These are phyloP conservation scores for Smithornis capensis DNA, from an alignment of 2,113 vertebrate genomes.

Conservation along the genomic window DNA sequence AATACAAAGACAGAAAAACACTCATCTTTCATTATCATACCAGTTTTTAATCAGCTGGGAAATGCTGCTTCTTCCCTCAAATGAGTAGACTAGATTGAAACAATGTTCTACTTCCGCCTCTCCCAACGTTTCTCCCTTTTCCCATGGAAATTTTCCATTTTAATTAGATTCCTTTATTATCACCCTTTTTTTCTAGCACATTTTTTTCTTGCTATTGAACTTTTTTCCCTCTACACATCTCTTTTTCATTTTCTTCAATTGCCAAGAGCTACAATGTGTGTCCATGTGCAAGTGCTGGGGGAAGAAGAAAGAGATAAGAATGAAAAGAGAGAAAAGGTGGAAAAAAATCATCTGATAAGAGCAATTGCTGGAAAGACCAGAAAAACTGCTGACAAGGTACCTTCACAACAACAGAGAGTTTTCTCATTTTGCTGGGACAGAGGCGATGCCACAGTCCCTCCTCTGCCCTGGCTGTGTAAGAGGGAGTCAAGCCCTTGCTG, in stretches of 20 bases:
- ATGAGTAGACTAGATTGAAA: not conserved
- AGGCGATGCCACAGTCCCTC: not conserved
- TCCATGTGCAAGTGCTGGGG: rapidly evolving
- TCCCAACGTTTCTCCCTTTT: not conserved
- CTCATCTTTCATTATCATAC: not conserved
- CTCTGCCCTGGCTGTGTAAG: not conserved
- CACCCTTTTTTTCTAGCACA: not conserved
- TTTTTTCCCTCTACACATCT: not conserved
- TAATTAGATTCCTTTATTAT: not conserved
- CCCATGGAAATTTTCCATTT: not conserved
- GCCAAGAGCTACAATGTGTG: not conserved
- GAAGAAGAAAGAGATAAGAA: not conserved
- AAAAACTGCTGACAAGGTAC: not conserved
- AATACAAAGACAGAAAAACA: not conserved
- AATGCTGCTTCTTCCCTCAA: not conserved
- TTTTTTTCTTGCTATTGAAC: not conserved
- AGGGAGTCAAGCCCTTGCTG: not conserved
- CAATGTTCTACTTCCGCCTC: not conserved
- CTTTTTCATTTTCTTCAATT: not conserved
- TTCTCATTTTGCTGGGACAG: rapidly evolving
- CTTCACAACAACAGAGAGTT: not conserved
- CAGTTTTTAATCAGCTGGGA: not conserved
- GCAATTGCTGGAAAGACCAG: not conserved
- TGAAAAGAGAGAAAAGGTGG: not conserved
- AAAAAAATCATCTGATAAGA: not conserved